phyloP scores from a whole-genome alignment of 2,888 invertebrate species.

The Drosophila quinaria region DNA sequence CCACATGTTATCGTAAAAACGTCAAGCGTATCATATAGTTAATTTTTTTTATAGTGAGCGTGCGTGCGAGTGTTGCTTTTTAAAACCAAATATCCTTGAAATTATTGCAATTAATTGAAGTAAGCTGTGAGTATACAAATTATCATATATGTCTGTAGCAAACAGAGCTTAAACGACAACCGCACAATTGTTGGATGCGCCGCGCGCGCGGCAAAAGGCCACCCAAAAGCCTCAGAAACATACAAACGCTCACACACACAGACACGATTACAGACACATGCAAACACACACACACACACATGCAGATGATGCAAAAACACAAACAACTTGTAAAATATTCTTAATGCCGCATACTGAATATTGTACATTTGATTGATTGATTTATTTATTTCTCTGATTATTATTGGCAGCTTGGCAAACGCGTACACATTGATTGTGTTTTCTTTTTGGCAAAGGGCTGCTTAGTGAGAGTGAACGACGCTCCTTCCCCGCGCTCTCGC shows the following conservation, averaged over 20 bases:
- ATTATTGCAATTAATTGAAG: conserved; percentile 21
- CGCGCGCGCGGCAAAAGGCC: conserved; percentile 55
- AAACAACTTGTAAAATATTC: conserved; percentile 46
- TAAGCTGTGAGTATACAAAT: conserved; percentile 25
- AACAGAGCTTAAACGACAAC: background rate
- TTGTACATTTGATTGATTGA: background rate
- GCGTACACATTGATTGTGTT: background rate
- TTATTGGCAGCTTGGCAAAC: conserved; percentile 2
- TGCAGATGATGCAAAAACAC: conserved; percentile 62
- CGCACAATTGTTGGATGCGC: background rate
- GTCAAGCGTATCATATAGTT: conserved; percentile 37
- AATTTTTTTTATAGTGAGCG: conserved; percentile 45
- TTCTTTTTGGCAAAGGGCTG: conserved; percentile 2
- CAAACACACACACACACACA: conserved; percentile 7
- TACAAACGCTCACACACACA: conserved; percentile 10
- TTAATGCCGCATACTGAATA: conserved; percentile 16
- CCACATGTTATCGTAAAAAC: conserved; percentile 27
- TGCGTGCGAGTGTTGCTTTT: conserved; percentile 35
- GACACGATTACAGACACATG: conserved; percentile 12
- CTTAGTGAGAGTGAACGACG: conserved; percentile 4
- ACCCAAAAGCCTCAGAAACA: conserved; percentile 40
- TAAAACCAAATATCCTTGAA: conserved; percentile 1
- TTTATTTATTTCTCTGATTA: background rate
- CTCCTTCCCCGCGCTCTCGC: conserved; percentile 1
- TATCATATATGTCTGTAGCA: too few species aligned